A percentile compares a stretch with the other conserved stretches of the same genome.
Conservation (phyloP, 2,888 invertebrate genomes). For the Drosophila niveifrons region DNA sequence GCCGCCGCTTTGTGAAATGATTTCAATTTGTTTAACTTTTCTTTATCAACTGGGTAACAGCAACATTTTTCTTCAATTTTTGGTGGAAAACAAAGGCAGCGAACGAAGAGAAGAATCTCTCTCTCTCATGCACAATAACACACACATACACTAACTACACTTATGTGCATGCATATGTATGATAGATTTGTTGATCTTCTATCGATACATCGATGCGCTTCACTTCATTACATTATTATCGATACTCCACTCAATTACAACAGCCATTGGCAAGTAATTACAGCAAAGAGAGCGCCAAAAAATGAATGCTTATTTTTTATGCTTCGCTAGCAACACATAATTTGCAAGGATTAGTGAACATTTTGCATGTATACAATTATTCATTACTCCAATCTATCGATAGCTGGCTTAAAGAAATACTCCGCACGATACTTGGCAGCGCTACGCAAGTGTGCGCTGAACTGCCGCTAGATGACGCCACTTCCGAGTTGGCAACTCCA, state of each 20-base stretch:
- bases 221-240: neutral
- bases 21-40: neutral
- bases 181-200: conserved; percentile 53
- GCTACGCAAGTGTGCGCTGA: neutral
- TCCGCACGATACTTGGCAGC: conserved; percentile 10
- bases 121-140: conserved; percentile 54
- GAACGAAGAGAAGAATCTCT: conserved; percentile 45
- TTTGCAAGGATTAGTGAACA: neutral
- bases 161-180: conserved; percentile 10
- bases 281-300: neutral
- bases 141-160: conserved; percentile 36
- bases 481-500: neutral
- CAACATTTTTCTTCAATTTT: conserved; percentile 44
- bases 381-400: neutral
- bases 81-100: conserved; percentile 49
- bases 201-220: conserved; percentile 48
- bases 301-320: neutral
- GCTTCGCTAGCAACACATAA: neutral
- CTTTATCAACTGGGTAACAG: conserved; percentile 39
- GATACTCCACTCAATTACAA: neutral
- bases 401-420: conserved; percentile 8
- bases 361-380: neutral
- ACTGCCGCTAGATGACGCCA: conserved; percentile 9
- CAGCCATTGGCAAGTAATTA: neutral
- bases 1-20: conserved; percentile 10